These are phyloP conservation scores for Leistus spinibarbis DNA, from an alignment of 2,888 invertebrate species.

Conservation along the genomic window DNA sequence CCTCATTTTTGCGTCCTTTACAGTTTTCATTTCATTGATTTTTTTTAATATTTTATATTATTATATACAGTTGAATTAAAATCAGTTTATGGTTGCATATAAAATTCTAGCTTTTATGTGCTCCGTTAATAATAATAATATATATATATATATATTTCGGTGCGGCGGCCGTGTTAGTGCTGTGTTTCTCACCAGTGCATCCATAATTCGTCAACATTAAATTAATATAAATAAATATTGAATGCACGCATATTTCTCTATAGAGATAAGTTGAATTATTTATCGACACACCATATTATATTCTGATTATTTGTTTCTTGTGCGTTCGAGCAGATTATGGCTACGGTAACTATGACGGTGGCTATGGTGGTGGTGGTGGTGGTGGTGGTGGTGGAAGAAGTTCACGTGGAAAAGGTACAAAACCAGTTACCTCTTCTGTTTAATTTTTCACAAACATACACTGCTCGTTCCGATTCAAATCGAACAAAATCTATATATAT, in stretches of 20 bases:
- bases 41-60: no score
- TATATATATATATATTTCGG: not conserved
- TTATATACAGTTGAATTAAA: not conserved
- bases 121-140: not conserved
- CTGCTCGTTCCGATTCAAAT: conserved; percentile 24
- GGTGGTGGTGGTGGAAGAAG: conserved; percentile 85
- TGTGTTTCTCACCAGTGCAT: not conserved
- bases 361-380: conserved; percentile 70
- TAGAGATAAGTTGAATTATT: not conserved
- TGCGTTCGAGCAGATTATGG: conserved; percentile 76
- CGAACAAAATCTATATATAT: not conserved
- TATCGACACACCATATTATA: not conserved
- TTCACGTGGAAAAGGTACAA: conserved; percentile 86
- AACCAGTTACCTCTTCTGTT: conserved; percentile 55
- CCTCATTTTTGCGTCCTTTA: not conserved
- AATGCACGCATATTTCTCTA: not conserved
- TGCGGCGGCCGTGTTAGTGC: not conserved
- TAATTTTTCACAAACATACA: conserved; percentile 33
- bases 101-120: not conserved
- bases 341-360: conserved; percentile 88
- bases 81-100: not conserved
- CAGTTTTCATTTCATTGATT: not conserved
- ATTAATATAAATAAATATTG: not conserved
- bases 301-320: conserved; percentile 58
- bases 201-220: not conserved